Percentiles rank a stretch among this genome's conserved stretches.
These are phyloP conservation scores for Cyprinus carpio DNA, from an alignment of 2,113 vertebrate genomes.

Conservation along the genomic window DNA sequence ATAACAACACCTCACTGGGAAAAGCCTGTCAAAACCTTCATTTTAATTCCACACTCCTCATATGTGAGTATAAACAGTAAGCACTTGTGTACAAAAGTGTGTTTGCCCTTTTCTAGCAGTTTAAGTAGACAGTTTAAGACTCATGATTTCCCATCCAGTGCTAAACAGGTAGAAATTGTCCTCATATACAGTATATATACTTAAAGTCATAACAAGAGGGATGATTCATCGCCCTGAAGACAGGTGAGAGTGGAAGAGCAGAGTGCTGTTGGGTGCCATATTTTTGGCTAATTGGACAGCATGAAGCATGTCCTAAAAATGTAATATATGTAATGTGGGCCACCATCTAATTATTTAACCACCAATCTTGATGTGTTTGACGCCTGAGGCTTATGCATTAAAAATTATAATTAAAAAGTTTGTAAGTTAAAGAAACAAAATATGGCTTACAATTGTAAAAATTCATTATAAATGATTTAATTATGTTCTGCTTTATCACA, in stretches of 20 bases:
- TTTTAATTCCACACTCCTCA: constrained; percentile 31
- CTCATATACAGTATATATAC: background rate
- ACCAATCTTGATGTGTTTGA: constrained; percentile 45
- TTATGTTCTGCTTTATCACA: constrained; percentile 73
- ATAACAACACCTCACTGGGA: constrained; percentile 15
- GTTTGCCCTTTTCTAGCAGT: constrained; percentile 21
- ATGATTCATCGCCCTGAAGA: constrained; percentile 9
- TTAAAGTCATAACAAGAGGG: background rate
- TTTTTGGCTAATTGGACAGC: constrained; percentile 32
- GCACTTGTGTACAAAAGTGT: constrained; percentile 10
- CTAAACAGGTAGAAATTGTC: constrained; percentile 5
- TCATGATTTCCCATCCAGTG: background rate
- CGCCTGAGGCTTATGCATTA: constrained; percentile 60
- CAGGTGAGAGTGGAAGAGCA: constrained; percentile 1
- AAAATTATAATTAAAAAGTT: constrained; percentile 62
- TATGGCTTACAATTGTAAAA: constrained; percentile 68
- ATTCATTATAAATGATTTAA: constrained; percentile 71
- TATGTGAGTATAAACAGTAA: background rate
- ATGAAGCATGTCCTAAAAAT: constrained; percentile 26
- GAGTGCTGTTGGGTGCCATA: background rate
- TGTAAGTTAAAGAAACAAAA: constrained; percentile 64
- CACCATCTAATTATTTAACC: constrained; percentile 64
- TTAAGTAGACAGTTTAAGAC: constrained; percentile 1
- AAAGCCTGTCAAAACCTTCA: constrained; percentile 55
- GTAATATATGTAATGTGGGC: constrained; percentile 4